Conservation (phyloP, 2,888 invertebrate genomes). For the Patella caerulea region DNA sequence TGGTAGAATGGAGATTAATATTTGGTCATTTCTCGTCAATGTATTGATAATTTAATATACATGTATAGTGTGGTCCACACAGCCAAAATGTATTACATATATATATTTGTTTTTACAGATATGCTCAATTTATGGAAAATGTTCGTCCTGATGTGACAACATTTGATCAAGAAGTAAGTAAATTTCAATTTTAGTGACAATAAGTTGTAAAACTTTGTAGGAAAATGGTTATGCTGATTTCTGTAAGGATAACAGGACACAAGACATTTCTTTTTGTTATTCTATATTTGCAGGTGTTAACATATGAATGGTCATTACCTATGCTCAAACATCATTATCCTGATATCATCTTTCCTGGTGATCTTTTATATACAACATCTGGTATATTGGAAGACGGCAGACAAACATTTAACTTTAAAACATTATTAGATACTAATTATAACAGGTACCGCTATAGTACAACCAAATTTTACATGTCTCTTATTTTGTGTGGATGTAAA, state of each 20-base stretch:
- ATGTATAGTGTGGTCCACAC: no score
- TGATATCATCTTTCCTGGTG: conserved; percentile 61
- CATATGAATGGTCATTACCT: conserved; percentile 65
- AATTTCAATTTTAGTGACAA: not conserved
- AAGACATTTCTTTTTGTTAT: not conserved
- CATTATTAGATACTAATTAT: conserved; percentile 63
- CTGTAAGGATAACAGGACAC: not conserved
- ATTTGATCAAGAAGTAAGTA: conserved; percentile 66
- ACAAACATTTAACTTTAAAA: conserved; percentile 59
- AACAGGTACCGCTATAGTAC: conserved; percentile 42
- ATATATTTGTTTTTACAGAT: conserved; percentile 47
- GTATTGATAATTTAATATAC: not conserved
- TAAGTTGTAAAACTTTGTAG: not conserved
- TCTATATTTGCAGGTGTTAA: conserved; percentile 54
- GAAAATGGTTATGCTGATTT: not conserved
- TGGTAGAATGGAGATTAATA: no score
- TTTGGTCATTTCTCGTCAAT: not conserved
- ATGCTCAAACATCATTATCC: conserved; percentile 54
- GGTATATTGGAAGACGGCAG: conserved; percentile 47
- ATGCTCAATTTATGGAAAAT: conserved; percentile 65
- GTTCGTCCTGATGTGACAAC: conserved; percentile 60
- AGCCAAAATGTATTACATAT: no score
- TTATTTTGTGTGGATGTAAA: not conserved
- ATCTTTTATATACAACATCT: conserved; percentile 48
- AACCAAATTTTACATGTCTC: not conserved